Conservation (phyloP, 2,113 vertebrate species). For the Dipodomys stephensi region DNA sequence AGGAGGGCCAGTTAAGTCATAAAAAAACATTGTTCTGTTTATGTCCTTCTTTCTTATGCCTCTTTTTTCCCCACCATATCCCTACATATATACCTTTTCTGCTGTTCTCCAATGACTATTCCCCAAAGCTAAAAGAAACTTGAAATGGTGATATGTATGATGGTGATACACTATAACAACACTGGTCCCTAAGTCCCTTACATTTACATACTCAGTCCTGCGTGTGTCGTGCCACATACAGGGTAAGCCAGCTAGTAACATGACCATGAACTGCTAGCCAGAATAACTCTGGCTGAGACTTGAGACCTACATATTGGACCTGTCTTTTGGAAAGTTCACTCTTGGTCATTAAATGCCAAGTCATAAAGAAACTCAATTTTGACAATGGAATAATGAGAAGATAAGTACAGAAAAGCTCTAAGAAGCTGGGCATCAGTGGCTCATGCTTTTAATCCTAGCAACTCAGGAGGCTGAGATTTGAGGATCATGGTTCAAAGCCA, state of each 20-base stretch:
- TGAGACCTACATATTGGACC: background rate
- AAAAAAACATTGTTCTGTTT: background rate
- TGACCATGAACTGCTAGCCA: background rate
- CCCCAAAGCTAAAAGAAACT: background rate
- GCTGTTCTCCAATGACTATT: background rate
- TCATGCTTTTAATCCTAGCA: too few species aligned
- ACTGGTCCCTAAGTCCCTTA: background rate
- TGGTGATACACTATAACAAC: background rate
- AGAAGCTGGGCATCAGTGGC: too few species aligned
- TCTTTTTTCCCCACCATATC: background rate
- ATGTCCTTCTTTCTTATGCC: background rate
- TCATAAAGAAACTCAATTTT: constrained; percentile 8
- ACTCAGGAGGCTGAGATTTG: too few species aligned
- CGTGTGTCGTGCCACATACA: background rate
- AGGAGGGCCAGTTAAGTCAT: background rate
- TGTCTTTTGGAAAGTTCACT: constrained; percentile 3
- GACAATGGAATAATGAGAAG: background rate
- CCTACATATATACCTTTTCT: background rate
- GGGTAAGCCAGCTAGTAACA: background rate
- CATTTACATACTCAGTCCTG: background rate
- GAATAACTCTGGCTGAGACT: background rate
- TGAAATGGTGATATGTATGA: background rate
- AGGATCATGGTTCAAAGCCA: too few species aligned
- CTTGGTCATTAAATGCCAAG: background rate
- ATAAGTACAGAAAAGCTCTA: background rate